These are phyloP conservation scores for Orgyia antiqua DNA, from an alignment of 2,888 invertebrate genomes.

Conservation along the genomic window DNA sequence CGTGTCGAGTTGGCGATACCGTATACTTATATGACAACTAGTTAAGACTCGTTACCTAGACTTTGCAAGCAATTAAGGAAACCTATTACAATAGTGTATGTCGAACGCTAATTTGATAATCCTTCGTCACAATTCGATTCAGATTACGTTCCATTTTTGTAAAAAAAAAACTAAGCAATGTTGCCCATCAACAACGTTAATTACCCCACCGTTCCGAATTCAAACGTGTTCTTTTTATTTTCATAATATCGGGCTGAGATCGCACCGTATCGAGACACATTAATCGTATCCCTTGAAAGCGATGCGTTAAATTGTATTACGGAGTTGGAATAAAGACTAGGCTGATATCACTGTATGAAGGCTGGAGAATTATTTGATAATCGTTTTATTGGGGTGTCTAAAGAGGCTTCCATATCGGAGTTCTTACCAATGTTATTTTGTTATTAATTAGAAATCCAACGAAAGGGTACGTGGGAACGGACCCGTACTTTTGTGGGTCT, in stretches of 20 bases:
- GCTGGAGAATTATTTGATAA: constrained; percentile 65
- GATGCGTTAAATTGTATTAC: constrained; percentile 67
- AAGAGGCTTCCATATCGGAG: constrained; percentile 64
- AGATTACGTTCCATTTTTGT: constrained; percentile 25
- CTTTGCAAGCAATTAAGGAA: constrained; percentile 43
- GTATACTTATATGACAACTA: constrained; percentile 43
- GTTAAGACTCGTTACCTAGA: constrained; percentile 32
- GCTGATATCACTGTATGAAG: constrained; percentile 51
- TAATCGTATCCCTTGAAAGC: constrained; percentile 39
- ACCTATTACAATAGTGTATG: constrained; percentile 25
- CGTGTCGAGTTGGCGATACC: constrained; percentile 51
- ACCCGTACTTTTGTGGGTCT: constrained; percentile 34
- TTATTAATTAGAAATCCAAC: constrained; percentile 65
- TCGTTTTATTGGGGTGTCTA: constrained; percentile 70
- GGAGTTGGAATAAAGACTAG: constrained; percentile 48
- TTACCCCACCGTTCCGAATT: constrained; percentile 34
- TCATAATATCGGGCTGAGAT: constrained; percentile 36
- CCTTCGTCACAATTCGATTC: constrained; percentile 19
- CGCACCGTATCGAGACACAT: constrained; percentile 40
- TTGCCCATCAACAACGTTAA: constrained; percentile 20
- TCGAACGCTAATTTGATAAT: constrained; percentile 21
- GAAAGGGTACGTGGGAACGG: constrained; percentile 69
- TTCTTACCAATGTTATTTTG: constrained; percentile 46
- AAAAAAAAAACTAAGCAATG: constrained; percentile 20
- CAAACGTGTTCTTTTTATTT: constrained; percentile 26